These are phyloP conservation scores for Drosophila prostipennis DNA, from an alignment of 2,888 invertebrate genomes.

Conservation along the genomic window DNA sequence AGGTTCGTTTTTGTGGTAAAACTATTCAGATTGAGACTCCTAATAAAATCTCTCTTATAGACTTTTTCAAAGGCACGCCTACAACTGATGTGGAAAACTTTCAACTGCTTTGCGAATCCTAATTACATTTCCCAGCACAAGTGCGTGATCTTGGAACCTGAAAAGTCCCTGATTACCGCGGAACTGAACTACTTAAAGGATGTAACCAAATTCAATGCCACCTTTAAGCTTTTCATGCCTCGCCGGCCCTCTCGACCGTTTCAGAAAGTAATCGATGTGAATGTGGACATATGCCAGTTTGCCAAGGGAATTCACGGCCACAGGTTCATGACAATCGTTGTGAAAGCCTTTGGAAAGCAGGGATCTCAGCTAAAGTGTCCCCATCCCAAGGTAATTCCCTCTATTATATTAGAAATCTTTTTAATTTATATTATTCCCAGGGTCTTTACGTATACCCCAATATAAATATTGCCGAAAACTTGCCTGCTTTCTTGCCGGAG, in stretches of 20 bases:
- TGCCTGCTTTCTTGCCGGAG: slow-evolving; percentile 51
- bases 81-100: slow-evolving; percentile 38
- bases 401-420: no score
- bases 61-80: slow-evolving; percentile 15
- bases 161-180: slow-evolving; percentile 22
- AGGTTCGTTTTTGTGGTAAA: slow-evolving; percentile 8
- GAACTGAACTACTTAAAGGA: slow-evolving; percentile 24
- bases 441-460: slow-evolving; percentile 47
- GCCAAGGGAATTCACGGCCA: slow-evolving; percentile 15
- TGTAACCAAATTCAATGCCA: slow-evolving; percentile 16
- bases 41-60: not conserved
- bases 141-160: slow-evolving; percentile 34
- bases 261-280: slow-evolving; percentile 37
- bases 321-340: slow-evolving; percentile 29
- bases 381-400: slow-evolving; percentile 28
- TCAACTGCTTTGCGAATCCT: slow-evolving; percentile 34
- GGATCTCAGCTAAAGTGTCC: slow-evolving; percentile 45
- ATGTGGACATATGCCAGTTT: slow-evolving; percentile 47
- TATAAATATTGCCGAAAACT: slow-evolving; percentile 41
- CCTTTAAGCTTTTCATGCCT: slow-evolving; percentile 22
- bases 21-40: not conserved
- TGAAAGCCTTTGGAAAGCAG: slow-evolving; percentile 28
- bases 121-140: slow-evolving; percentile 13
- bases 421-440: slow-evolving; percentile 20
- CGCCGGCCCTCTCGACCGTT: not conserved